A percentile compares a stretch with the other conserved stretches of the same genome.
These are phyloP conservation scores for Hetaerina americana DNA, from an alignment of 1,140 invertebrate genomes.

Conservation along the genomic window DNA sequence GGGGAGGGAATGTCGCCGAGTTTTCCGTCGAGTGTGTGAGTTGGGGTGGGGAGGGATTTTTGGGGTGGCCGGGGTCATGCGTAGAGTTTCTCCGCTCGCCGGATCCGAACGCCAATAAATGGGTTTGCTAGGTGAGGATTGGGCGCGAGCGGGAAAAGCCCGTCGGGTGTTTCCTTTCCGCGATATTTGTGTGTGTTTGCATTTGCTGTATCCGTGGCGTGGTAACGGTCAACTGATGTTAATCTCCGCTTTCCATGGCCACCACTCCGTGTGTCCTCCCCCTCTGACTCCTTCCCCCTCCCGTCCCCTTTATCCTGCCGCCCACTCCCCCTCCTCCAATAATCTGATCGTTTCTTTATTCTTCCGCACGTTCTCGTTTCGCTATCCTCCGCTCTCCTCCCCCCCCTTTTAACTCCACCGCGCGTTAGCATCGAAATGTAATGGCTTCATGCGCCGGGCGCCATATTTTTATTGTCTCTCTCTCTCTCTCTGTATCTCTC, in stretches of 20 bases:
- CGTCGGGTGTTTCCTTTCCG: not conserved
- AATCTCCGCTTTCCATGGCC: not conserved
- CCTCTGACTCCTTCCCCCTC: too few relatives aligned
- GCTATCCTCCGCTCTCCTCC: not conserved
- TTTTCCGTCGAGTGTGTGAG: not conserved
- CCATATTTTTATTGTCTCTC: too few relatives aligned
- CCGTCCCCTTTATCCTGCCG: too few relatives aligned
- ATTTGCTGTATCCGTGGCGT: not conserved
- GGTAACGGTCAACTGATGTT: not conserved
- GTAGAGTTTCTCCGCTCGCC: too few relatives aligned
- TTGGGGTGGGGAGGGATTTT: not conserved
- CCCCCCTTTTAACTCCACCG: not conserved
- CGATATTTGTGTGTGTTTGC: not conserved
- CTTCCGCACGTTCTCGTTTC: too few relatives aligned
- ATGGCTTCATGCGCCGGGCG: not conserved
- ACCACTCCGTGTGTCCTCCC: too few relatives aligned
- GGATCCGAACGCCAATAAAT: not conserved
- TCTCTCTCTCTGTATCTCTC: too few relatives aligned
- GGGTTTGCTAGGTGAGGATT: not conserved
- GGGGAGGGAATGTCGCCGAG: not conserved
- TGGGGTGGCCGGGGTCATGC: not conserved
- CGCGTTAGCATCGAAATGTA: not conserved
- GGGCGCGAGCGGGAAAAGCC: too few relatives aligned
- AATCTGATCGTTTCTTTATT: not conserved
- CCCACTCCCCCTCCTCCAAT: too few relatives aligned